Evolutionary conservation across 1,140 invertebrate genomes (phyloP).

Genomic region (Nautilus pompilius): DNA sequence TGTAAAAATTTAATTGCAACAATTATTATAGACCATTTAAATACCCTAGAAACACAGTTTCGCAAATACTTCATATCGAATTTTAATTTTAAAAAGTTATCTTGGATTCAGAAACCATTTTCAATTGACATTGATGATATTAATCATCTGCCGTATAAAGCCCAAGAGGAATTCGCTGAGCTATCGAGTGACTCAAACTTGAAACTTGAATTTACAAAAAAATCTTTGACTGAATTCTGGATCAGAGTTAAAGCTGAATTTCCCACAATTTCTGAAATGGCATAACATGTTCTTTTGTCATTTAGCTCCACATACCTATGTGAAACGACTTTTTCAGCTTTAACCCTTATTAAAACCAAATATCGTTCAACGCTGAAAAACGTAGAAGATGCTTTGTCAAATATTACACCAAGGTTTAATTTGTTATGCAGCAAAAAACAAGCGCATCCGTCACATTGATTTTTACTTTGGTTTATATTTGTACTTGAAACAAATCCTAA

Average conservation of each 20-base stretch:
- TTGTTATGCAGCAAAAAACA: too few species aligned
- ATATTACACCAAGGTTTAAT: too few species aligned
- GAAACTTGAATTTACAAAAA: not conserved
- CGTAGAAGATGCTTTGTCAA: too few species aligned
- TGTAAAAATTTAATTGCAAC: not conserved
- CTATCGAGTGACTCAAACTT: conserved; percentile 1
- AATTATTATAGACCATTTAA: not conserved
- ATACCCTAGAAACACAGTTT: not conserved
- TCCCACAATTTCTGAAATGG: not conserved
- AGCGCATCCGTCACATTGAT: too few species aligned
- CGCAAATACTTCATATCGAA: not conserved
- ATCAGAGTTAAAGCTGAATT: not conserved
- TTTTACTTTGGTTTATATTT: too few species aligned
- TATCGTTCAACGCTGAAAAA: too few species aligned
- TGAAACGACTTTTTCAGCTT: too few species aligned
- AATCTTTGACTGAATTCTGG: not conserved
- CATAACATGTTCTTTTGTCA: not conserved
- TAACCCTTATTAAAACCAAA: too few species aligned
- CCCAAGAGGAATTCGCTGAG: not conserved
- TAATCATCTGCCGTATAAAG: not conserved
- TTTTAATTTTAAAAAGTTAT: conserved; percentile 2
- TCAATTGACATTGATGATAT: not conserved
- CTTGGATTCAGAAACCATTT: conserved; percentile 2
- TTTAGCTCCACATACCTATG: too few species aligned
- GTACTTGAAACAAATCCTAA: too few species aligned